A percentile compares a stretch with the other conserved stretches of the same genome.
Evolutionary conservation across 2,888 invertebrate genomes (phyloP).

Genomic region (Ctenicera cuprea): DNA sequence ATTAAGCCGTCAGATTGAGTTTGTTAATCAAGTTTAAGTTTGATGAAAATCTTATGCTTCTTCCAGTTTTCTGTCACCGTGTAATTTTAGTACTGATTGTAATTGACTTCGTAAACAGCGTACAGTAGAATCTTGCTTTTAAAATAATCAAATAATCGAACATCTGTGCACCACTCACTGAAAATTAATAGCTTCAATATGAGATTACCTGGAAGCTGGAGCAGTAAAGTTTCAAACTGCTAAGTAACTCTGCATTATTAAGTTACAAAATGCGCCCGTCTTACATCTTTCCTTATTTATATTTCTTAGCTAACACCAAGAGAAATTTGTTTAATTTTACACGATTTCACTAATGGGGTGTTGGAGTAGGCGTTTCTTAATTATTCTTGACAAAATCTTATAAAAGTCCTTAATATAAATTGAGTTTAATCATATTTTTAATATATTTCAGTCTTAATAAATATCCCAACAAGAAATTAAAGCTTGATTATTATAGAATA

Average conservation of each 20-base stretch:
- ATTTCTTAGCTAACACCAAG: slow-evolving; percentile 12
- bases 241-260: slow-evolving; percentile 22
- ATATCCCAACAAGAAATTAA: too few relatives aligned
- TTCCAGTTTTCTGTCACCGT: too few relatives aligned
- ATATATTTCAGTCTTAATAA: too few relatives aligned
- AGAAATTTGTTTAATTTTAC: slow-evolving; percentile 10
- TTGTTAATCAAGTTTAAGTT: too few relatives aligned
- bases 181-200: slow-evolving; percentile 24
- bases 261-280: slow-evolving; percentile 12
- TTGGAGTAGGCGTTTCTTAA: too few relatives aligned
- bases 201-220: slow-evolving; percentile 13
- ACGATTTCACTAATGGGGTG: background rate
- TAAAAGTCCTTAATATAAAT: too few relatives aligned
- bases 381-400: too few relatives aligned
- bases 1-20: too few relatives aligned
- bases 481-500: too few relatives aligned
- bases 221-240: slow-evolving; percentile 14
- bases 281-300: slow-evolving; percentile 26
- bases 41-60: too few relatives aligned
- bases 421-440: too few relatives aligned
- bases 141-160: slow-evolving; percentile 26
- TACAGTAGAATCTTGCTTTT: slow-evolving; percentile 12
- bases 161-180: slow-evolving; percentile 18
- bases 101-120: slow-evolving; percentile 1
- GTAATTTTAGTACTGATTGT: background rate